These are phyloP conservation scores for Thamnophis sirtalis DNA, from an alignment of 2,113 vertebrate genomes.

Conservation along the genomic window DNA sequence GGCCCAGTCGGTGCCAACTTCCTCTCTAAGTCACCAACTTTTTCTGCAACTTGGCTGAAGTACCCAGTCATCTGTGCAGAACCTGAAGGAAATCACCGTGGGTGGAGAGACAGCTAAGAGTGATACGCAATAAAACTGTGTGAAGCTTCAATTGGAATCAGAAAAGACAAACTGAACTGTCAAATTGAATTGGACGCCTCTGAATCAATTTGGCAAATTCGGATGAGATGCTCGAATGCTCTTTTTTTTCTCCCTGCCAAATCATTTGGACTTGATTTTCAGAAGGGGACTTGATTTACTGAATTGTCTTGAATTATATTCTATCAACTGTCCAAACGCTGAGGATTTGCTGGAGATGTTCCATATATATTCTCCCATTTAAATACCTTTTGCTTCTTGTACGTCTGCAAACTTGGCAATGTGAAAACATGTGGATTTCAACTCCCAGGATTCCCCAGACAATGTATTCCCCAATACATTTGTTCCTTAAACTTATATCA, in stretches of 20 bases:
- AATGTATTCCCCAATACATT: too few relatives aligned
- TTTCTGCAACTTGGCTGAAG: background rate
- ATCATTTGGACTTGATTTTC: background rate
- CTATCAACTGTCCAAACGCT: background rate
- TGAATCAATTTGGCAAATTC: background rate
- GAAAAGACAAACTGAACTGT: background rate
- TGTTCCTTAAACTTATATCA: background rate
- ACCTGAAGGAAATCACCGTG: background rate
- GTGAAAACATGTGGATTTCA: too few relatives aligned
- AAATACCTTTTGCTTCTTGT: background rate
- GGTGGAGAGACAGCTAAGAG: background rate
- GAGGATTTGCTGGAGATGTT: background rate
- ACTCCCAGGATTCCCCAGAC: too few relatives aligned
- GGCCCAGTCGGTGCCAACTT: background rate
- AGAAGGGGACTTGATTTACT: background rate
- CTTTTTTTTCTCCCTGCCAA: accelerated
- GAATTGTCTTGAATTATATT: background rate
- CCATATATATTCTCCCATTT: background rate
- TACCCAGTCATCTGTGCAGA: background rate
- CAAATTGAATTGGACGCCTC: background rate
- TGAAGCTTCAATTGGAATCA: background rate
- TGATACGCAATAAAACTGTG: background rate
- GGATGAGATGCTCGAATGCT: background rate
- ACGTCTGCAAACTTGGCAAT: too few relatives aligned
- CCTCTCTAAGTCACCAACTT: background rate